Base-by-base conservation (phyloP, 2,113 vertebrate genomes). In the Perca flavescens region DNA sequence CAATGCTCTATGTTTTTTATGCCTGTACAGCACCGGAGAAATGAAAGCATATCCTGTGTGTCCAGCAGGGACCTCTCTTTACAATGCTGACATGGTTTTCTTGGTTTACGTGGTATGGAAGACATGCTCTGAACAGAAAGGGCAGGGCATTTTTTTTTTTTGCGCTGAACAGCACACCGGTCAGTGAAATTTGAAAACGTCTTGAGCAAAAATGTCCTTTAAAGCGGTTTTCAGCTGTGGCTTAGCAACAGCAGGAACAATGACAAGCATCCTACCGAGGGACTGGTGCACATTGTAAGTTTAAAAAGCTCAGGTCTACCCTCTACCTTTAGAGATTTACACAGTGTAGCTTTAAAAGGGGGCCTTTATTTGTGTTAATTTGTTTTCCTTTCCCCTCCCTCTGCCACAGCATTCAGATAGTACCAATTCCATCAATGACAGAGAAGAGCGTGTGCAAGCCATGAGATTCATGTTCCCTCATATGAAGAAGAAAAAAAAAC, bases 171-270 rank as follows among this genome's bases (percentile, higher is more conserved):
- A 34, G 52, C 58, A 86, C 52, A 83, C 21, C 5, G 31, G 76
- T 79, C 74, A 74, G 67, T 71, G 47, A 71, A 86, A 90, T 82
- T 36, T 62, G 21, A 79, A 79, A 89, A 79, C 40, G 8, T 76
- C 81, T 65, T 62, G n/a, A 82, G 80, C 21, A 67, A 75, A 73
- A 67, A 46, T 19, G 46, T 25, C 49, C 57, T 80, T 80, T 36
- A 68, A 69, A 69, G n/a, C 25, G 31, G 60, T 65, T 77, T 86
- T 74, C 47, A 75, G 77, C 53, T 13, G 86, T 89, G 31, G 78
- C 82, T 79, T 83, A 81, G 76, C 78, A 88, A 89, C 89, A 89
- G 84, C 80, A 43, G 61, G 78, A 75, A 80, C 81, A 90, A 72
- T 64, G 71, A 88, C 64, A n/a, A 80, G 65, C 63, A 87, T 84